Base-by-base conservation (phyloP, 2,113 vertebrate genomes). In the Lota lota region DNA sequence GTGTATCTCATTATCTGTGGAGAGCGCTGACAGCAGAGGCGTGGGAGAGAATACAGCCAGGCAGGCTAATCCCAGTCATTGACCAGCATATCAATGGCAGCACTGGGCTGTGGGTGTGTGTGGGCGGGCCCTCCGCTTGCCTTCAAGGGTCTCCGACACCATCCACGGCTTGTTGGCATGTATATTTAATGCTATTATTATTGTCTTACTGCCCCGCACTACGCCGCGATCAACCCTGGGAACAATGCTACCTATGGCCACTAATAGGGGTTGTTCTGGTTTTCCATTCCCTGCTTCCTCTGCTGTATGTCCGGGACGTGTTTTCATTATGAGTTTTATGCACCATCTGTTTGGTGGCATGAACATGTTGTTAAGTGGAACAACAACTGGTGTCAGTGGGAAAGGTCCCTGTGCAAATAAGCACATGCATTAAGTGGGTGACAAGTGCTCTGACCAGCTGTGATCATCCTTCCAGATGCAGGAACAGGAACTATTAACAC, bases 381-480 rank as follows among this genome's bases (percentile, higher is more conserved):
- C 75, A 78, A 86, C 76, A 78, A 82, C 73, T 68, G 73, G 78
- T 76, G 82, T 84, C 73, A 50, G 14, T 19, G 56, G 72, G 58
- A 61, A 72, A 51, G 7, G 4, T 74, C 77, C 75, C 36, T 28
- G 70, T 61, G 70, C 77, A 75, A 77, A 77, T 70, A 67, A 53
- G 67, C 77, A 83, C 80, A 84, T 78, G 78, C 83, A 81, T 83
- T 84, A 75, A 75, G 68, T 69, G 69, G 70, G 80, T 67, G 79
- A 84, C 79, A 83, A 86, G 83, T 85, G 71, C 72, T 79, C 72
- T 86, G 79, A 81, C 76, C 21, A 51, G 73, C 74, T 80, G 73
- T 85, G 79, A 90, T 90, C 85, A 86, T 87, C 85, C 68, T 60
- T 86, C 89, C 86, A 85, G 83, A 77, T 64, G 51, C 40, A 14